These are phyloP conservation scores for Lagodon rhomboides DNA, from an alignment of 2,797 vertebrate species.

Conservation along the genomic window DNA sequence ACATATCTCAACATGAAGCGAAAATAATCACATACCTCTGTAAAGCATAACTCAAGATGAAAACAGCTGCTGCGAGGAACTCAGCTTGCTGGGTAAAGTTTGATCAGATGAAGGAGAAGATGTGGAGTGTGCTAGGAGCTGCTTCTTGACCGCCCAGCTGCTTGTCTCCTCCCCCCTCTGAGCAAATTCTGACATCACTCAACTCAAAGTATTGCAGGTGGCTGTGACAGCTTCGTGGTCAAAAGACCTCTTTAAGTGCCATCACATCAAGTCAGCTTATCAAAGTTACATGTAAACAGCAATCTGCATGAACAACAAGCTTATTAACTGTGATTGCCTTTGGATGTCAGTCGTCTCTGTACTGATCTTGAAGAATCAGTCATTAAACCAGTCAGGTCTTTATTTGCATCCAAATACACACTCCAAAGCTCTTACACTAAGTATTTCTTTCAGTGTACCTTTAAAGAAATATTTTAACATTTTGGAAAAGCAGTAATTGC, in stretches of 20 bases:
- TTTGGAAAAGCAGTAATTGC: too few relatives aligned
- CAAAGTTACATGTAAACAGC: not conserved
- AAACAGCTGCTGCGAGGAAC: not conserved
- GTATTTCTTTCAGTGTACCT: too few relatives aligned
- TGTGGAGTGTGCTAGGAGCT: not conserved
- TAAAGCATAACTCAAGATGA: not conserved
- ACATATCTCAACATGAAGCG: not conserved
- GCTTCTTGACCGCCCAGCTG: constrained; percentile 21
- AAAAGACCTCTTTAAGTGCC: not conserved
- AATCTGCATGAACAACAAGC: not conserved
- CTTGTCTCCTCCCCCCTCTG: constrained; percentile 47
- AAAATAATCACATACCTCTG: constrained; percentile 31
- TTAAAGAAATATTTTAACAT: too few relatives aligned
- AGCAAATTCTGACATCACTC: not conserved
- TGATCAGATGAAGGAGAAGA: constrained; percentile 15
- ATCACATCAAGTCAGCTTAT: not conserved
- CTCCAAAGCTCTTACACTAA: not conserved
- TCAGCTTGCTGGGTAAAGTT: constrained; percentile 1
- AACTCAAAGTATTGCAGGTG: not conserved
- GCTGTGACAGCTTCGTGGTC: not conserved
- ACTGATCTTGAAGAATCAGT: too few relatives aligned
- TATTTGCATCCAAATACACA: too few relatives aligned
- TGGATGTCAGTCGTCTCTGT: not conserved
- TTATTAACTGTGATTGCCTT: not conserved
- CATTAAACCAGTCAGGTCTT: not conserved